These are phyloP conservation scores for Halichoeres trimaculatus DNA, from an alignment of 2,113 vertebrate species.

Conservation along the genomic window DNA sequence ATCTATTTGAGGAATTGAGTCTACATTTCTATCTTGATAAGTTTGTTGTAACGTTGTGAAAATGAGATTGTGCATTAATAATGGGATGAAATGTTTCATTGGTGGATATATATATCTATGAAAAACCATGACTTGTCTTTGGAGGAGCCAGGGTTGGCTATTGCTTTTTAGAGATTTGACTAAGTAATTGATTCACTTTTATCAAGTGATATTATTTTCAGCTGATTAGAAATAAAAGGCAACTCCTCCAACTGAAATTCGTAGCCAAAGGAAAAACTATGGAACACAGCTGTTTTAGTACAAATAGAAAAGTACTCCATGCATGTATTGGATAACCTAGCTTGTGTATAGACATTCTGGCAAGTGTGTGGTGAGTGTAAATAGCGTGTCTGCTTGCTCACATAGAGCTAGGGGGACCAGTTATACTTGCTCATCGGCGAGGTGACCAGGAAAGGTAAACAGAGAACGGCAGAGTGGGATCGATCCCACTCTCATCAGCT, in stretches of 20 bases:
- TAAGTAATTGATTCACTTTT: neutral
- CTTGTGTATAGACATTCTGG: slow-evolving; percentile 27
- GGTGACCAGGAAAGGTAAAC: slow-evolving; percentile 68
- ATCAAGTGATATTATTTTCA: no score
- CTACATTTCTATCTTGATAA: no score
- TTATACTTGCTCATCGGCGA: slow-evolving; percentile 48
- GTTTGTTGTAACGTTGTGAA: neutral
- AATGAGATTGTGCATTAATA: no score
- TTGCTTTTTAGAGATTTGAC: neutral
- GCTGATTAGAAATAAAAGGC: no score
- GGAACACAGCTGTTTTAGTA: neutral
- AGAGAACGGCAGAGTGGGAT: slow-evolving; percentile 75
- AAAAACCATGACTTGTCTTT: no score
- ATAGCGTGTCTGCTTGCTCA: slow-evolving; percentile 30
- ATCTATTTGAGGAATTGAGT: neutral
- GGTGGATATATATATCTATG: no score
- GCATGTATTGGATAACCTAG: slow-evolving; percentile 28
- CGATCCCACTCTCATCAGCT: slow-evolving; percentile 81
- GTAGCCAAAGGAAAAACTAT: neutral
- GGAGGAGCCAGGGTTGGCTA: neutral
- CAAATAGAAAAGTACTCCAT: slow-evolving; percentile 16
- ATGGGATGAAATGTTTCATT: neutral
- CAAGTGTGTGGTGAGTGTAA: slow-evolving; percentile 50
- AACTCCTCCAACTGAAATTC: neutral
- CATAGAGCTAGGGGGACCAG: slow-evolving; percentile 39